A percentile compares a stretch with the other conserved stretches of the same genome.
phyloP scores from a whole-genome alignment of 2,888 invertebrate species.

The Laothoe populi region DNA sequence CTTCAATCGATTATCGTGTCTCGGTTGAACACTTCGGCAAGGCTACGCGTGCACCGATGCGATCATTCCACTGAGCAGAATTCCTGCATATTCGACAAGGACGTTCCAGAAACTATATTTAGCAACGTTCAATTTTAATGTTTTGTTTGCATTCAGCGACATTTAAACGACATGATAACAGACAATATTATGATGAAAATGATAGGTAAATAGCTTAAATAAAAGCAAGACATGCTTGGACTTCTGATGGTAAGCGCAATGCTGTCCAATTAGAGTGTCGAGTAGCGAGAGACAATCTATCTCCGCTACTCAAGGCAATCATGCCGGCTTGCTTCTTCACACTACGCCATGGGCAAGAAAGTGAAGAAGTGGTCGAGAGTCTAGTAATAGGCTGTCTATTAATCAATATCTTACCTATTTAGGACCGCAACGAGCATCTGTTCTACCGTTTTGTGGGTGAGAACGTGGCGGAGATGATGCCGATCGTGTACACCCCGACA shows the following conservation, averaged over 20 bases:
- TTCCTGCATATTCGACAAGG: conserved; percentile 14
- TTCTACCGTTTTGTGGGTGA: conserved; percentile 96
- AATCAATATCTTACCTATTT: conserved; percentile 30
- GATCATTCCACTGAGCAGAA: not conserved
- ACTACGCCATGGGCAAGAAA: no score
- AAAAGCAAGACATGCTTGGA: no score
- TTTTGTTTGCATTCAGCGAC: not conserved
- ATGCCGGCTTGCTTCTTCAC: no score
- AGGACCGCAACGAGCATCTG: conserved; percentile 98
- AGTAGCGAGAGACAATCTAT: no score
- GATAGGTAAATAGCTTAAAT: no score
- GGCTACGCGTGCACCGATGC: conserved; percentile 2
- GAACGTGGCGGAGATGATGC: conserved; percentile 96
- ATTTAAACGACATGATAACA: no score
- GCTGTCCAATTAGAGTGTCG: no score
- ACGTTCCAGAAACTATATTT: conserved; percentile 3
- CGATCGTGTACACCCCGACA: conserved; percentile 99
- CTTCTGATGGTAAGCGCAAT: no score
- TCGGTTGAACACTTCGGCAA: conserved; percentile 11
- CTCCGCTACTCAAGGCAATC: no score
- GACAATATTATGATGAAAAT: no score
- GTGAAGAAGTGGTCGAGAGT: no score
- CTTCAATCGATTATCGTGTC: not conserved
- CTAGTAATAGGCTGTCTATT: not conserved
- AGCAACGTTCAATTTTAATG: not conserved